Evolutionary conservation across 2,888 invertebrate genomes (phyloP).

Genomic region (Hydrotaea cyrtoneurina): DNA sequence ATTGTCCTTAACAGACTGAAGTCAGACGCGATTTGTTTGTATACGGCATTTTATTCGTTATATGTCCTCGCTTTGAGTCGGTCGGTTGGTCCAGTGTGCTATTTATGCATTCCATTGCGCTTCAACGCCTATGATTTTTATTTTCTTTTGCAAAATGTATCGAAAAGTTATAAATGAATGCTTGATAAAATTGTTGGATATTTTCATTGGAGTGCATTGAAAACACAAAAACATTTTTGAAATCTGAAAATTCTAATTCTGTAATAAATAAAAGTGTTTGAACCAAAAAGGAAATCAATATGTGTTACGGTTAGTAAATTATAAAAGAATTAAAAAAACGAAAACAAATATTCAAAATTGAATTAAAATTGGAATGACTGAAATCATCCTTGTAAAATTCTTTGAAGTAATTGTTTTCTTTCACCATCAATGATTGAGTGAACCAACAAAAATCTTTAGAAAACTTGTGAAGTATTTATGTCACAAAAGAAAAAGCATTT

Average conservation of each 20-base stretch:
- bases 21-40: conserved; percentile 14
- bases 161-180: conserved; percentile 28
- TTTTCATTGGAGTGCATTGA: no score
- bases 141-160: conserved; percentile 16
- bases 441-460: no score
- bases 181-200: no score
- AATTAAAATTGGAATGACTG: no score
- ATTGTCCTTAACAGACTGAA: conserved; percentile 34
- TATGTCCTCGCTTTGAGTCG: neutral
- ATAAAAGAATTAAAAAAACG: neutral
- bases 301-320: conserved; percentile 59
- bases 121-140: conserved; percentile 10
- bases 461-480: no score
- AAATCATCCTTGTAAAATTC: no score
- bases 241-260: conserved; percentile 10
- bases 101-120: conserved; percentile 25
- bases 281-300: conserved; percentile 33
- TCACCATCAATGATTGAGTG: no score
- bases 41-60: neutral
- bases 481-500: no score
- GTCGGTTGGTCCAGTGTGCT: conserved; percentile 37
- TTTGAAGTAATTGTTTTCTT: neutral
- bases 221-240: no score
- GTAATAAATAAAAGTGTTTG: conserved; percentile 29
- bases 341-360: no score